Evolutionary conservation across 1,140 invertebrate genomes (phyloP), one percentile per base, ranked within the genome.

Genomic region (Bombus ignitus): DNA sequence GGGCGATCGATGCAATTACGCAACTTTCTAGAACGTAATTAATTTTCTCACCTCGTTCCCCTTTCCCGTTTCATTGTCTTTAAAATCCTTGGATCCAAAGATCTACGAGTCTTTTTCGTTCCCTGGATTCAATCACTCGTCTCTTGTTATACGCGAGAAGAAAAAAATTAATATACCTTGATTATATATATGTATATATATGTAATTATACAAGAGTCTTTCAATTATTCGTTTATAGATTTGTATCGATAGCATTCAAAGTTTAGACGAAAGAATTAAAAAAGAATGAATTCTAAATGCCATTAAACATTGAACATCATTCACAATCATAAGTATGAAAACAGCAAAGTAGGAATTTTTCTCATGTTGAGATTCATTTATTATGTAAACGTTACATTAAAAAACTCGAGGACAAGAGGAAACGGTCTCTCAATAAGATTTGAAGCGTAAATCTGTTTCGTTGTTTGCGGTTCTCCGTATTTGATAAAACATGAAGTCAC

Each of bases 81-180:
- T 74, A 42, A 66, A 74, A 25, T 85, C 71, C 44, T 12, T 28
- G 47, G 75, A 78, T 71, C 62, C 44, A 44, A 70, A 59, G 74
- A 70, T 66, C 65, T 47, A 37, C 65, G 47, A 78, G 71, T 78
- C 53, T 81, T 74, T 57, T 81, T 81, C 39, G 8, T 22, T 70
- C 57, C 15, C 12, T 28, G 35, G 35, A 66, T 57, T 62, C 72
- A 68, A 70, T 47, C 57, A 62, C n/a, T 37, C 39, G 76, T 65
- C n/a, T 15, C 65, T 85, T 68, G 72, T 87, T 89, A 86, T 78
- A 68, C 22, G 47, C 10, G 53, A 35, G 37, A 86, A 81, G 84
- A 76, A 89, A 73, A 74, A 88, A 82, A 89, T 83, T 90, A 80
- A 90, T 85, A 22, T 53, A 53, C 18, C 47, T 22, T 53, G 8